A percentile compares a stretch with the other conserved stretches of the same genome.
Evolutionary conservation across 2,888 invertebrate genomes (phyloP).

Genomic region (Tetramorium bicarinatum): DNA sequence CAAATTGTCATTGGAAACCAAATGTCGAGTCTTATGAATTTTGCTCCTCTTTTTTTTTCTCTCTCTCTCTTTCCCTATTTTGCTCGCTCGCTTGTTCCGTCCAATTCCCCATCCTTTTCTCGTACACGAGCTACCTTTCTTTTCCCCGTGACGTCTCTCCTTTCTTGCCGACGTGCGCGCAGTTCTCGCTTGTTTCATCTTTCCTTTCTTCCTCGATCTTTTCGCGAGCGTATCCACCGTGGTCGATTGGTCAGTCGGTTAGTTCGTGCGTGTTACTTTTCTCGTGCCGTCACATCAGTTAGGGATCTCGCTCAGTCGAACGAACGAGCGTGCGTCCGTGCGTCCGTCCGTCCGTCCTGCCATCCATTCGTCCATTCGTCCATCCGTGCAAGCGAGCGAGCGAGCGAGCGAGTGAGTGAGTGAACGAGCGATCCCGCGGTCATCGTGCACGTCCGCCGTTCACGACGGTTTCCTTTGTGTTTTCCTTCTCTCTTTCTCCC

Average conservation of each 20-base stretch:
- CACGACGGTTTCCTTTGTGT: constrained; percentile 72
- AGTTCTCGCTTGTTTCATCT: constrained; percentile 72
- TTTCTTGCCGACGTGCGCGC: constrained; percentile 59
- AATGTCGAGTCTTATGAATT: constrained; percentile 2
- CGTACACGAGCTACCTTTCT: constrained; percentile 25
- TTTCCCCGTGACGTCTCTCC: constrained; percentile 28
- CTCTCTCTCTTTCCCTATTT: neutral
- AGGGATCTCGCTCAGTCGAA: neutral
- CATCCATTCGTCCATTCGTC: too few relatives aligned
- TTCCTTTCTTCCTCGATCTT: constrained; percentile 62
- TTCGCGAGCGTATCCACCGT: constrained; percentile 58
- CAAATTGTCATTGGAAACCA: neutral
- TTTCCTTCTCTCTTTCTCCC: constrained; percentile 14
- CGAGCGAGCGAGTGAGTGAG: neutral
- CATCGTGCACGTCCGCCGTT: constrained; percentile 52
- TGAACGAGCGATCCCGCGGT: constrained; percentile 33
- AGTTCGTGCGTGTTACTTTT: constrained; percentile 2
- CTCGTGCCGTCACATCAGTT: constrained; percentile 6
- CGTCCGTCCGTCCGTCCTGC: too few relatives aligned
- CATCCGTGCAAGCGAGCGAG: neutral
- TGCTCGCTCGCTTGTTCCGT: constrained; percentile 41
- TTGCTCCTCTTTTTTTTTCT: neutral
- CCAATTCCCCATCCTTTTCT: constrained; percentile 48
- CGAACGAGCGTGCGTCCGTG: neutral
- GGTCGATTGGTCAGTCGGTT: constrained; percentile 35